Conservation (phyloP, 1,140 invertebrate genomes). For the Proctacanthus coquilletti region DNA sequence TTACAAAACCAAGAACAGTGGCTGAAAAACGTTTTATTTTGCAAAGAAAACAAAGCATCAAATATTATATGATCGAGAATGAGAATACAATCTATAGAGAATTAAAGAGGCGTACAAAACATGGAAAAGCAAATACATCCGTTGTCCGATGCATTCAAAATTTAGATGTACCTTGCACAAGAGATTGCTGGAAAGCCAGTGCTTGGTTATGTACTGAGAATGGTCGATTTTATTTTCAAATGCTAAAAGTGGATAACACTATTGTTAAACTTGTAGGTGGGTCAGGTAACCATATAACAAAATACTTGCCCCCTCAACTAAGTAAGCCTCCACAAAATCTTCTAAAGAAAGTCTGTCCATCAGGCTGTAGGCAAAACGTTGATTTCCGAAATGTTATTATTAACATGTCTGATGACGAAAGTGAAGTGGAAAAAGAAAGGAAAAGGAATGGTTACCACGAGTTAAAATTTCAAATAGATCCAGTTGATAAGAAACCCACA, state of each 20-base stretch:
- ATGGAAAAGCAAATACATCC: constrained; percentile 16
- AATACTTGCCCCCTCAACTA: background rate
- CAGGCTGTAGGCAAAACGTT: too few relatives aligned
- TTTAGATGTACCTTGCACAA: constrained; percentile 19
- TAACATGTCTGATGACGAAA: too few relatives aligned
- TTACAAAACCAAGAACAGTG: constrained; percentile 21
- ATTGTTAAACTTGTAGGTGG: constrained; percentile 12
- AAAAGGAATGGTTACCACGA: too few relatives aligned
- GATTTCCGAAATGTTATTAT: too few relatives aligned
- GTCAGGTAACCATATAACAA: background rate
- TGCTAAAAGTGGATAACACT: constrained; percentile 13
- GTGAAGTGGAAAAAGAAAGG: too few relatives aligned
- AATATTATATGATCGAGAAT: constrained; percentile 26
- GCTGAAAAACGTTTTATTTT: constrained; percentile 21
- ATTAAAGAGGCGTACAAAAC: constrained; percentile 18
- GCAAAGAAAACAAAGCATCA: constrained; percentile 19
- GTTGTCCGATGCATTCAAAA: constrained; percentile 11
- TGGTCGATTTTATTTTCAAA: constrained; percentile 22
- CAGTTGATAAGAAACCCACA: too few relatives aligned
- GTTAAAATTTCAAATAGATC: too few relatives aligned
- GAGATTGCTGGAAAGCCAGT: constrained; percentile 26
- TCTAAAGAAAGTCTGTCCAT: constrained; percentile 18
- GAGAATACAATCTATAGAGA: constrained; percentile 24
- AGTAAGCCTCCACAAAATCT: constrained; percentile 13
- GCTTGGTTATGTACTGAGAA: constrained; percentile 21